Conservation (phyloP, 2,888 invertebrate species). For the Polia nebulosa region DNA sequence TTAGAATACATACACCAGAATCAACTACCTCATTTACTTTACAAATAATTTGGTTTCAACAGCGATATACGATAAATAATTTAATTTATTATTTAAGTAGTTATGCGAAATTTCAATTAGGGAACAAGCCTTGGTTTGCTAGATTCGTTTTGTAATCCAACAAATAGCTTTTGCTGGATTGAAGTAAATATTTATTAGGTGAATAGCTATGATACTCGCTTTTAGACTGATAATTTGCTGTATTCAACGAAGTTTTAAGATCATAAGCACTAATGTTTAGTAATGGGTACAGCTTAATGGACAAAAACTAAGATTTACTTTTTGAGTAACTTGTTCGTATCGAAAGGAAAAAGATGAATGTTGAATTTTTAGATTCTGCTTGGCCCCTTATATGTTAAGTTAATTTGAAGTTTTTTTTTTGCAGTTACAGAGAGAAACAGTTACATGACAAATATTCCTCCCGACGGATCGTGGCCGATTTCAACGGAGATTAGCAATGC, state of each 20-base stretch:
- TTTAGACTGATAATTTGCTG: slow-evolving; percentile 35
- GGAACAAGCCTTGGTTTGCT: slow-evolving; percentile 39
- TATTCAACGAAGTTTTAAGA: slow-evolving; percentile 18
- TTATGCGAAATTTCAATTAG: slow-evolving; percentile 62
- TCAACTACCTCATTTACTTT: slow-evolving; percentile 57
- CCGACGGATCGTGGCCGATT: too few relatives aligned
- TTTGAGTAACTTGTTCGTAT: background rate
- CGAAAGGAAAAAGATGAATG: background rate
- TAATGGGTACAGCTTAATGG: background rate
- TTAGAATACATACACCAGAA: slow-evolving; percentile 26
- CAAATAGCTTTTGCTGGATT: slow-evolving; percentile 70
- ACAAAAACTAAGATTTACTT: background rate
- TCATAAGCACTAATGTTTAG: slow-evolving; percentile 9
- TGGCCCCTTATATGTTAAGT: too few relatives aligned
- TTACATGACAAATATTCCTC: too few relatives aligned
- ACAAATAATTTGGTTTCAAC: slow-evolving; percentile 58
- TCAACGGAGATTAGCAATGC: too few relatives aligned
- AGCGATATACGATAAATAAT: slow-evolving; percentile 66
- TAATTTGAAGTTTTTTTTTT: too few relatives aligned
- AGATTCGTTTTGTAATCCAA: slow-evolving; percentile 72
- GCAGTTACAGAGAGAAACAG: too few relatives aligned
- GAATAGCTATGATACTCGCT: slow-evolving; percentile 40
- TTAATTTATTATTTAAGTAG: slow-evolving; percentile 70
- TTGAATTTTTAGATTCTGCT: background rate
- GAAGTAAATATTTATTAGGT: slow-evolving; percentile 70